These are phyloP conservation scores for Microplitis deprimator DNA, from an alignment of 2,888 invertebrate species.

Conservation along the genomic window DNA sequence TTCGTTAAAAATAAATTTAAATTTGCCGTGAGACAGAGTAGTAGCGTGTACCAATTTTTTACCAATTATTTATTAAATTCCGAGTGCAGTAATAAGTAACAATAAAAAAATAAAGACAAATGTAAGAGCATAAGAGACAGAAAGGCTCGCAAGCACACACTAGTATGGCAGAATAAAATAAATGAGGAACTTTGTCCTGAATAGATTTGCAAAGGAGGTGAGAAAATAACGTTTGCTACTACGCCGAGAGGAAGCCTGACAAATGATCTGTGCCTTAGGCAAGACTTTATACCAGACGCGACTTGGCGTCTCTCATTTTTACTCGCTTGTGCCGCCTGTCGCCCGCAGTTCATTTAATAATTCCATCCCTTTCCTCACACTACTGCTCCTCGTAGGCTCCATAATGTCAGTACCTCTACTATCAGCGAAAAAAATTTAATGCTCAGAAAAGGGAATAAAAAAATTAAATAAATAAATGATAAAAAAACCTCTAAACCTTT, in stretches of 20 bases:
- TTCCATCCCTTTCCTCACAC: constrained; percentile 30
- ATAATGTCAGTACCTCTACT: neutral
- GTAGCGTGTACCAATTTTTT: no score
- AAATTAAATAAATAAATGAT: no score
- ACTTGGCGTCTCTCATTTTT: constrained; percentile 31
- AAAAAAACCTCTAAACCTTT: no score
- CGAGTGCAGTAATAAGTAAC: no score
- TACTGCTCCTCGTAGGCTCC: neutral
- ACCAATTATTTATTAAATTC: no score
- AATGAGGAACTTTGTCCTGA: constrained; percentile 26
- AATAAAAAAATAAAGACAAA: neutral
- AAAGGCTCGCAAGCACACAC: neutral
- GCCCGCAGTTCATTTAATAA: constrained; percentile 50
- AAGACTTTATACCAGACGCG: constrained; percentile 37
- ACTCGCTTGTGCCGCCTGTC: constrained; percentile 39
- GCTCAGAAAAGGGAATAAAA: no score
- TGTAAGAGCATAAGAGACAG: neutral
- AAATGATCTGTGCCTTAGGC: constrained; percentile 33
- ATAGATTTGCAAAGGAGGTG: constrained; percentile 29
- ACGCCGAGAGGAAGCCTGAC: constrained; percentile 15
- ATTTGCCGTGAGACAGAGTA: no score
- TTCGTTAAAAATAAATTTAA: no score
- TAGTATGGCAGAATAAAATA: constrained; percentile 16
- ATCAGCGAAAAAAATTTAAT: no score
- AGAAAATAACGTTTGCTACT: constrained; percentile 15